Evolutionary conservation across 2,113 vertebrate species (phyloP).

Genomic region (Calypte anna): DNA sequence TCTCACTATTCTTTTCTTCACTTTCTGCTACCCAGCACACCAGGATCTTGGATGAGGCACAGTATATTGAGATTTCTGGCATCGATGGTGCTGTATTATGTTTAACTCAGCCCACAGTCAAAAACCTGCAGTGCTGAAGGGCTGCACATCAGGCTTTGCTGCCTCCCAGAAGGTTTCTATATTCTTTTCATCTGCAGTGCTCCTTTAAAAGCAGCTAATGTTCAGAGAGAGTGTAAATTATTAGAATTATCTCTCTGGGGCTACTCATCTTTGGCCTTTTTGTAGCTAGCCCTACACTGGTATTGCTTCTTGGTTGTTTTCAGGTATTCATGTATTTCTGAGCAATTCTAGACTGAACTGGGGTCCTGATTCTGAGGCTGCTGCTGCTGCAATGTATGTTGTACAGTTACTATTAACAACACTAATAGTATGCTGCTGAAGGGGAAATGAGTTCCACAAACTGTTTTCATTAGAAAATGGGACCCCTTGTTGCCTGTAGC

Average conservation of each 20-base stretch:
- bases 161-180: not conserved
- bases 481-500: fast-evolving
- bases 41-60: conserved; percentile 39
- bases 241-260: not conserved
- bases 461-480: not conserved
- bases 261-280: not conserved
- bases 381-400: not conserved
- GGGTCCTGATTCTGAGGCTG: not conserved
- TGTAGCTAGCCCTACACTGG: not conserved
- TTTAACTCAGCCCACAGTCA: conserved; percentile 33
- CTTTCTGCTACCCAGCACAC: conserved; percentile 18
- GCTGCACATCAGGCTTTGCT: not conserved
- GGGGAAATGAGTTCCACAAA: not conserved
- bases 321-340: not conserved
- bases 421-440: not conserved
- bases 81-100: not conserved
- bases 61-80: conserved; percentile 46
- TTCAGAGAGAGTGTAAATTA: not conserved
- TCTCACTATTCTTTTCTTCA: not conserved
- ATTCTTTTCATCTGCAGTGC: not conserved
- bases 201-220: not conserved
- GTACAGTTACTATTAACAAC: not conserved
- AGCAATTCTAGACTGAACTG: not conserved
- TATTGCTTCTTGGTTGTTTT: not conserved
- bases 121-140: not conserved